Percentiles rank a stretch among this genome's conserved stretches.
phyloP scores from a whole-genome alignment of 2,113 vertebrate species.

The Silurus meridionalis region DNA sequence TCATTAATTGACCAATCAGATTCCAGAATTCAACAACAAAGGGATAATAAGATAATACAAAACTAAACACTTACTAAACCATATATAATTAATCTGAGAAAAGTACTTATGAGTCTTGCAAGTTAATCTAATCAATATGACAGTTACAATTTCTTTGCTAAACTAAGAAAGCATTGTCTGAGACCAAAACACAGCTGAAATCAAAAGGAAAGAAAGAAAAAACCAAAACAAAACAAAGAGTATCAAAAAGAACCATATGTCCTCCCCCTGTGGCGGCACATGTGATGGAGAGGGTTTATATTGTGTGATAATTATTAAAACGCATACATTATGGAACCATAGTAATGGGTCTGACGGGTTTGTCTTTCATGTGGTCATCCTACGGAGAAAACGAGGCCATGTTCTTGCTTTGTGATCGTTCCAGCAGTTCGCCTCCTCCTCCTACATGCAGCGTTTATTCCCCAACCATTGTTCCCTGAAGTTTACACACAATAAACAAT shows the following conservation, averaged over 20 bases:
- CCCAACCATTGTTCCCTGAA: constrained; percentile 79
- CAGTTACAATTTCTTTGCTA: constrained; percentile 6
- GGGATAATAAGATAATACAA: neutral
- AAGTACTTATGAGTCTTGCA: neutral
- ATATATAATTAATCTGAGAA: neutral
- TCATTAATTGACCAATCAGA: constrained; percentile 2
- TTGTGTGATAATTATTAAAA: constrained; percentile 68
- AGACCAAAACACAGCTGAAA: constrained; percentile 18
- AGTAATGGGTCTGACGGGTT: constrained; percentile 71
- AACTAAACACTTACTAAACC: neutral
- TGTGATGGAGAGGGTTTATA: constrained; percentile 22
- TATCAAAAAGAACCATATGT: constrained; percentile 47
- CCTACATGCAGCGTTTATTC: constrained; percentile 78
- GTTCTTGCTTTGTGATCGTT: constrained; percentile 78
- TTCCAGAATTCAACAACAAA: neutral
- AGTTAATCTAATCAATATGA: constrained; percentile 1
- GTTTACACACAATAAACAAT: constrained; percentile 81
- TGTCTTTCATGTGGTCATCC: constrained; percentile 77
- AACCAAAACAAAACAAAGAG: neutral
- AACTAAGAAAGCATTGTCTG: constrained; percentile 1
- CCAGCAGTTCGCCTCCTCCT: constrained; percentile 79
- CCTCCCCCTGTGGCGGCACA: constrained; percentile 12
- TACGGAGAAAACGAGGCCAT: constrained; percentile 77
- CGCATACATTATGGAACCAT: constrained; percentile 73
- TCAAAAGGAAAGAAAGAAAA: neutral